Base-by-base conservation (phyloP, 2,113 vertebrate species). In the Notarius lentiginosus region DNA sequence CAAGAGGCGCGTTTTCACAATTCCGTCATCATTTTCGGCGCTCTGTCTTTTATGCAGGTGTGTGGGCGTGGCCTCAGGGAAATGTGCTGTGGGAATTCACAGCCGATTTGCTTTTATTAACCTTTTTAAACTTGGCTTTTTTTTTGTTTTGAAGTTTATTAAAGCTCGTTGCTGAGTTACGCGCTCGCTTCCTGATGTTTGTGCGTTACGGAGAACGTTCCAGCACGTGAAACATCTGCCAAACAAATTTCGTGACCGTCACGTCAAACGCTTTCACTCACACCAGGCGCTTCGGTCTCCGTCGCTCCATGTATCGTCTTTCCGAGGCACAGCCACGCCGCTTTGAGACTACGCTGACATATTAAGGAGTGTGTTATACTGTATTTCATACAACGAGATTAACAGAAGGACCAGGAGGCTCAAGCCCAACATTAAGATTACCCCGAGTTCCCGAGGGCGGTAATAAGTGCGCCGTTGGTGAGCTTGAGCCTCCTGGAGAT, bases 321-420 rank as follows among this genome's bases (percentile, higher is more conserved):
- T 41, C 51, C 63, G 34, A 58, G 68, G 60, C 70, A 30, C 27
- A 41, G 72, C 41, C 22, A 12, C 73, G 53, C 41, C 18, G 9
- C 72, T 75, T 9, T 51, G 58, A 70, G 55, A 10, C 66, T 7
- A 27, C 60, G 60, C 87, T 68, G 24, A 84, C 61, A 86, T 88
- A 81, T 15, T 53, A 84, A 89, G 75, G 55, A 84, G 76, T n/a
- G 77, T 86, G 86, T 88, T 84, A 79, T 81, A 83, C 41, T 41
- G 41, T 41, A 41, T 41, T 68, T 49, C 86, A 20, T 49, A 17
- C 20, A 51, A 85, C 30, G 7, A 27, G 56, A 73, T 34, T 56
- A 55, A 73, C 76, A 85, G 56, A 7, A 55, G 34, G 56, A 18
- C 22, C 20, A 4, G 34, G 60, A 87, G 61, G 14, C 22, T n/a